Percentiles rank a stretch among this genome's conserved stretches.
Conservation (phyloP, 2,113 vertebrate species). For the Lanius collurio region DNA sequence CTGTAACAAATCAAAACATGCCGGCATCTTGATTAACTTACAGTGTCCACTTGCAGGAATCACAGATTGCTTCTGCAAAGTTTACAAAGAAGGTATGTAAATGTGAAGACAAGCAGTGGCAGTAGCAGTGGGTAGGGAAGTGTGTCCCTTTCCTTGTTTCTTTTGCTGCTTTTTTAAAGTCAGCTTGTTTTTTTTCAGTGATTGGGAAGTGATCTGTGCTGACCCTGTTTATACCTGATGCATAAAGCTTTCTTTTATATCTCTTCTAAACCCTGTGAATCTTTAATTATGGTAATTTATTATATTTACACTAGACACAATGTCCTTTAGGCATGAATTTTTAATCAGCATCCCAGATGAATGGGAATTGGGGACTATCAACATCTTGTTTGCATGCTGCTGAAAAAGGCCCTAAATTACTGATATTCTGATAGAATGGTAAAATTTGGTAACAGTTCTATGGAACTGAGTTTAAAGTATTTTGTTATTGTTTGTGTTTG, state of each 20-base stretch:
- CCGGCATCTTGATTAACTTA: background rate
- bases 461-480: background rate
- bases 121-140: background rate
- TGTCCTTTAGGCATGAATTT: background rate
- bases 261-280: background rate
- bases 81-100: slow-evolving; percentile 71
- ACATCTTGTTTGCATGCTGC: background rate
- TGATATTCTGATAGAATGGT: background rate
- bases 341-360: background rate
- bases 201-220: background rate
- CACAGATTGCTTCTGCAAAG: slow-evolving; percentile 22
- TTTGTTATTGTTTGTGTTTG: slow-evolving; percentile 43
- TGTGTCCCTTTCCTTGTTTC: background rate
- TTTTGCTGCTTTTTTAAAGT: background rate
- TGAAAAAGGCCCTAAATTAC: background rate
- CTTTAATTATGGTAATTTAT: background rate
- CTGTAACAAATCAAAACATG: background rate
- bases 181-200: background rate
- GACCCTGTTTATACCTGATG: background rate
- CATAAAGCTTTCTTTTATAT: background rate
- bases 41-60: slow-evolving; percentile 54
- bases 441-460: background rate
- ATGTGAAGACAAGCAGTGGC: background rate
- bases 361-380: background rate
- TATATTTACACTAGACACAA: background rate